Evolutionary conservation across 2,888 invertebrate species (phyloP).

Genomic region (Tenthredo livida): DNA sequence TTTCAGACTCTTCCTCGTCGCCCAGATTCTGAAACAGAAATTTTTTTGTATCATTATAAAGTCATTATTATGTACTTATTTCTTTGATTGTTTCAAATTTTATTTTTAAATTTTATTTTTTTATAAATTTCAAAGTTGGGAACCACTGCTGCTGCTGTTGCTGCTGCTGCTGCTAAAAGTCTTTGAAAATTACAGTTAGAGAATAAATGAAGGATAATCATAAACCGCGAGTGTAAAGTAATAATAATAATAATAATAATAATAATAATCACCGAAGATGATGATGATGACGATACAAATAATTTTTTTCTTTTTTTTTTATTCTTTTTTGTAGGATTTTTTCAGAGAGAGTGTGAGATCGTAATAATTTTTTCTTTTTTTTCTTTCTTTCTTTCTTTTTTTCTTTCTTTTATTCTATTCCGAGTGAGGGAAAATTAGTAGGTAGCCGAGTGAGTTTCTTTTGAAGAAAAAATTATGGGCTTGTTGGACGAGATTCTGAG

Average conservation of each 20-base stretch:
- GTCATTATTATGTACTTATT: background rate
- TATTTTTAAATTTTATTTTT: background rate
- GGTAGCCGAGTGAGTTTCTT: background rate
- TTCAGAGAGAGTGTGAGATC: no score
- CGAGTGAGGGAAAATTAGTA: background rate
- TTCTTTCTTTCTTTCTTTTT: background rate
- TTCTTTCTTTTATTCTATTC: background rate
- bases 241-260: no score
- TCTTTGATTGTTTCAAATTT: background rate
- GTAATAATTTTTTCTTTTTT: no score
- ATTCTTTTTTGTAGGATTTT: no score
- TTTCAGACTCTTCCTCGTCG: conserved; percentile 55
- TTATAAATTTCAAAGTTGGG: background rate
- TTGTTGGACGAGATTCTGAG: background rate
- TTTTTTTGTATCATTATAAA: background rate
- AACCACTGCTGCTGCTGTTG: conserved; percentile 11
- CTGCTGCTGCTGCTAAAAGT: no score
- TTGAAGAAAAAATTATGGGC: background rate
- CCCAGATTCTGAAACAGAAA: conserved; percentile 20
- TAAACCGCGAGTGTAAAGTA: background rate
- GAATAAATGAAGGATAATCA: background rate
- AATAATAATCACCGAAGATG: no score
- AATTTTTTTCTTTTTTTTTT: background rate
- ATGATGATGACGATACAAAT: no score
- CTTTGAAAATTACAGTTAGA: background rate